Base-by-base conservation (phyloP, 1,140 invertebrate species). In the Tigriopus japonicus region DNA sequence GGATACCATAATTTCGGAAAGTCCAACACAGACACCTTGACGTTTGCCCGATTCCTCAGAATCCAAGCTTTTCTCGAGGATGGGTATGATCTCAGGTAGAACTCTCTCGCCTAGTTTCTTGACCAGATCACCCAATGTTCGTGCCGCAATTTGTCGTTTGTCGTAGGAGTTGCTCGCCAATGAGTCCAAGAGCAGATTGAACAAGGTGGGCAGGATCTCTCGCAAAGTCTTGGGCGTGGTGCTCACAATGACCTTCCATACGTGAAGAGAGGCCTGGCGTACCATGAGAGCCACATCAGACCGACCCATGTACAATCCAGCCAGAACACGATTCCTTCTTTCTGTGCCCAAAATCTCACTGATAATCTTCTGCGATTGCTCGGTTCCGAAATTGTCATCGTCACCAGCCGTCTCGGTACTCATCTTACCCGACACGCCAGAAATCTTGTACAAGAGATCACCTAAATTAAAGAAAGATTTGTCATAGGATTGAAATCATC, bases 361-460 rank as follows among this genome's bases (percentile, higher is more conserved):
- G 42, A 63, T 51, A 45, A 75, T 72, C 66, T 74, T 74, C 67
- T 96, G 89, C 0, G 91, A 95, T 66, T 90, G 85, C 73, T 98
- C 94, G 0, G 95, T 97, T 56, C 94, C 95, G 74, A 98, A 96
- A 71, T 97, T 98, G 69, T 98, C 95, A 73, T 98, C 95, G 70
- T 98, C 95, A 66, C 85, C 87, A 2, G 90, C 89, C 1, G 92
- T 97, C 74, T 96, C 92, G 0, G 95, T 98, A 14, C 88, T 94
- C 91, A 98, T 98, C 74, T 98, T 98, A 52, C 94, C 94, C 56
- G 89, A 87, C 0, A 98, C 92, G 60, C 92, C 91, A 40, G 93
- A 98, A 61, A 99, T 90, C 62, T 90, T 82, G 71, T 97, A 99
- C 13, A 99, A 72, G 43, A 99, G 75, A 72, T 98, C 96, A 21